Evolutionary conservation across 1,140 invertebrate species (phyloP).

Genomic region (Dolichoris vasculosae): DNA sequence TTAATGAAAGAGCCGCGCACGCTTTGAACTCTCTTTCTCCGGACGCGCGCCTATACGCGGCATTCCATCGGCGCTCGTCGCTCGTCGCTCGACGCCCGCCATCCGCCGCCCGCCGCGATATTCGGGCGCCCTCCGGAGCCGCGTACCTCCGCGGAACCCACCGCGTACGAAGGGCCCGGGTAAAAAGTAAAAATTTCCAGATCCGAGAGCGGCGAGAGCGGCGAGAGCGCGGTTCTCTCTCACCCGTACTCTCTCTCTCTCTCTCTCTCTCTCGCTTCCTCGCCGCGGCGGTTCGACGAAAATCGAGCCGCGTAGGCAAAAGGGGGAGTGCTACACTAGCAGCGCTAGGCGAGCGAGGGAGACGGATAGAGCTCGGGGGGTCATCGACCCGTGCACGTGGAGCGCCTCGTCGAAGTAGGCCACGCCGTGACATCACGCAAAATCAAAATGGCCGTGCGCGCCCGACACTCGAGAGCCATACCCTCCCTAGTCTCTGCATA

Average conservation of each 20-base stretch:
- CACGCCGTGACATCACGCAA: slow-evolving; percentile 68
- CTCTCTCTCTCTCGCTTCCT: not conserved
- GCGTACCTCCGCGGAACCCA: not conserved
- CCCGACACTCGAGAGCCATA: slow-evolving; percentile 1
- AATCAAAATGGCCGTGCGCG: slow-evolving; percentile 50
- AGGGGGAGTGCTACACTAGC: slow-evolving; percentile 4
- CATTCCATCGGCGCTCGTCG: no score
- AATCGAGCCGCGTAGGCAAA: slow-evolving; percentile 10
- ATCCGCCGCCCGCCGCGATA: no score
- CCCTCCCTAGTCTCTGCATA: not conserved
- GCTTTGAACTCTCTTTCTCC: not conserved
- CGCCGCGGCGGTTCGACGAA: not conserved
- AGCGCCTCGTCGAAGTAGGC: slow-evolving; percentile 65
- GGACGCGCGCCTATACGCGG: no score
- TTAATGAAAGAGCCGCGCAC: slow-evolving; percentile 20
- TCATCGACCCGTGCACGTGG: slow-evolving; percentile 69
- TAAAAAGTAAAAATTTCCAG: not conserved
- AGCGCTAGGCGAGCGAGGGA: not conserved
- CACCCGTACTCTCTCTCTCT: not conserved
- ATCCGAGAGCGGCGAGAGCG: not conserved
- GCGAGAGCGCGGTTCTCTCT: no score
- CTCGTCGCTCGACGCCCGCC: not conserved
- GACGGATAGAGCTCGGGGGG: slow-evolving; percentile 32
- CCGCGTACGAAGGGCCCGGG: not conserved
- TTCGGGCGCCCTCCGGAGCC: no score